Base-by-base conservation (phyloP, 2,888 invertebrate genomes). In the Tenthredo amoena region DNA sequence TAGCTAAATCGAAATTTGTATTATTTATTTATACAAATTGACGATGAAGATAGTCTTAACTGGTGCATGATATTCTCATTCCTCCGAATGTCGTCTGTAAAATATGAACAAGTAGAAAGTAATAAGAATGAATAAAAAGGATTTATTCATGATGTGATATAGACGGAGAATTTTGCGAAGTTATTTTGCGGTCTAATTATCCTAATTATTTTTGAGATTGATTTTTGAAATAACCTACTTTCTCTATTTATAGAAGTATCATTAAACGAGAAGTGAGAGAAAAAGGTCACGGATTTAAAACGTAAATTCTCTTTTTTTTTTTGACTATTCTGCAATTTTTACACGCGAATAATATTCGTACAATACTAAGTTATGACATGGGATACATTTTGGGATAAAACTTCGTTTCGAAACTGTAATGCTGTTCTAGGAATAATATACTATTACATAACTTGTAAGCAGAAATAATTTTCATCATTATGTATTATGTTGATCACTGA, bases 161-260 rank as follows among this genome's bases (percentile, higher is more conserved):
- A 72, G 9, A 26, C 26, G 7, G 10, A 65, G 3, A 21, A 31
- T 12, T 65, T 65, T 40, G 37, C 72, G 9, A 43, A 74, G 26
- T 43, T 21, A 43, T 74, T 40, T 40, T 74, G 18, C 68, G 68
- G 0, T 62, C 26, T 62, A 81, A 85, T 85, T 85, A 74, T 43
- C 74, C 10, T 9, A n/a, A n/a, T 50, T 31, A 87, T 87, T 88
- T 87, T 86, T 65, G 65, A 87, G 88, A 91, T 90, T 89, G 91
- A 91, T 91, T 90, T 90, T 62, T 84, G 81, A 58, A 87, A 88
- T 88, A 90, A 90, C 91, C 90, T 89, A 90, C 88, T 88, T 89
- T 87, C 85, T 88, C 91, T 91, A 91, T 90, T 89, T 89, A 91
- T 91, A 91, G 89, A 88, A 85, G 88, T 85, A 50, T 81, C 55